Percentiles rank a stretch among this genome's conserved stretches.
Conservation (phyloP, 1,140 invertebrate species). For the Bombus confusus region DNA sequence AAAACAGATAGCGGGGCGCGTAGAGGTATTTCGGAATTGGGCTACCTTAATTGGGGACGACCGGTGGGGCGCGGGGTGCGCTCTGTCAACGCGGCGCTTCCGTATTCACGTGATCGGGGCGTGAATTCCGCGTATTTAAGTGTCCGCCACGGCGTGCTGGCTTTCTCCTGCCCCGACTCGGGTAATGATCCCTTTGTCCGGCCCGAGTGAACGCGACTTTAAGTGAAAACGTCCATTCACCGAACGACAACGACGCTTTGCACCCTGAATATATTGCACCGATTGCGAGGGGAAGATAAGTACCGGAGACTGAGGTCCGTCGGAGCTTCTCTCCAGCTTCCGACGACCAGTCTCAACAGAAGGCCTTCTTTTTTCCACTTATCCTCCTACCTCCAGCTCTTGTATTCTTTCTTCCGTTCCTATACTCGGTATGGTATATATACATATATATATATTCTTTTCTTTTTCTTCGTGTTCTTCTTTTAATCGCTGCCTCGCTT, state of each 20-base stretch:
- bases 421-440: background rate
- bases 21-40: slow-evolving; percentile 59
- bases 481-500: background rate
- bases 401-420: background rate
- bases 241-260: slow-evolving; percentile 72
- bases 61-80: background rate
- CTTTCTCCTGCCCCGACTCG: slow-evolving; percentile 67
- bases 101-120: slow-evolving; percentile 76
- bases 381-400: background rate
- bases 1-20: background rate
- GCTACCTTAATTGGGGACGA: slow-evolving; percentile 66
- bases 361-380: slow-evolving; percentile 30
- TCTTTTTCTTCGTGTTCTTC: background rate
- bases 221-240: slow-evolving; percentile 76
- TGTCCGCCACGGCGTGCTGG: slow-evolving; percentile 68
- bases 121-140: slow-evolving; percentile 80
- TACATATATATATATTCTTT: background rate
- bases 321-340: slow-evolving; percentile 39
- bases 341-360: background rate
- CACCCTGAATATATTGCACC: slow-evolving; percentile 77
- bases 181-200: slow-evolving; percentile 81
- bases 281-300: slow-evolving; percentile 78
- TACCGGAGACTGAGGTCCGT: slow-evolving; percentile 66
- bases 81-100: slow-evolving; percentile 48
- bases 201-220: slow-evolving; percentile 71